phyloP scores from a whole-genome alignment of 2,113 vertebrate species.

The Amazona vittata region DNA sequence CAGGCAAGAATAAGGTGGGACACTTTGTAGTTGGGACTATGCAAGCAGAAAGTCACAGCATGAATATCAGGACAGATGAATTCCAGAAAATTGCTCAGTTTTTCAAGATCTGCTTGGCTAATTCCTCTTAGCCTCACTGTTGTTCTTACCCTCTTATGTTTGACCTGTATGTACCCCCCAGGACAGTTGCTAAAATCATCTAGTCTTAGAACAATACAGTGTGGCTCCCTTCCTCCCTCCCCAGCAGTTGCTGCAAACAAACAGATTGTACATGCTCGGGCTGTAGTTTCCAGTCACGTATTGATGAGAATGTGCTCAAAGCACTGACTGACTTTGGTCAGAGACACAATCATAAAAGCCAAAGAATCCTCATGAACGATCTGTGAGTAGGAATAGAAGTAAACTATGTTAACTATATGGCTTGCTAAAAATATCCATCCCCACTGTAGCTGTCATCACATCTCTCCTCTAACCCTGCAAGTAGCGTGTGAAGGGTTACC shows the following conservation, averaged over 20 bases:
- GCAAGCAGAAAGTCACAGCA: background rate
- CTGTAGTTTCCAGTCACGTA: constrained; percentile 31
- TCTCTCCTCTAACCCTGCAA: constrained; percentile 35
- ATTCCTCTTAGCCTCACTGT: background rate
- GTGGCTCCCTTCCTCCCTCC: background rate
- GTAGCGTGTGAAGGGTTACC: constrained; percentile 7
- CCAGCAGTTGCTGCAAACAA: background rate
- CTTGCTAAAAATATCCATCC: constrained; percentile 30
- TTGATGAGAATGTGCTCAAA: background rate
- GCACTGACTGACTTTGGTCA: constrained; percentile 1
- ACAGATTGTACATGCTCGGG: background rate
- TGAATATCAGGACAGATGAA: background rate
- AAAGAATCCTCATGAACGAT: background rate
- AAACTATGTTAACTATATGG: background rate
- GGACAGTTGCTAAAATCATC: background rate
- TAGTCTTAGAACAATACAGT: background rate
- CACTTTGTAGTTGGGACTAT: background rate
- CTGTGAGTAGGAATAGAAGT: constrained; percentile 32
- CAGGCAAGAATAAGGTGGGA: accelerated
- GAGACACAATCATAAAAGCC: background rate
- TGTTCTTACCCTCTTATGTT: background rate
- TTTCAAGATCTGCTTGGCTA: background rate
- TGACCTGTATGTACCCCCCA: background rate
- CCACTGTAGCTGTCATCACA: background rate
- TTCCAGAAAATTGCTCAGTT: background rate